Base-by-base conservation (phyloP, 2,113 vertebrate genomes). In the Dicrurus megarhynchus region DNA sequence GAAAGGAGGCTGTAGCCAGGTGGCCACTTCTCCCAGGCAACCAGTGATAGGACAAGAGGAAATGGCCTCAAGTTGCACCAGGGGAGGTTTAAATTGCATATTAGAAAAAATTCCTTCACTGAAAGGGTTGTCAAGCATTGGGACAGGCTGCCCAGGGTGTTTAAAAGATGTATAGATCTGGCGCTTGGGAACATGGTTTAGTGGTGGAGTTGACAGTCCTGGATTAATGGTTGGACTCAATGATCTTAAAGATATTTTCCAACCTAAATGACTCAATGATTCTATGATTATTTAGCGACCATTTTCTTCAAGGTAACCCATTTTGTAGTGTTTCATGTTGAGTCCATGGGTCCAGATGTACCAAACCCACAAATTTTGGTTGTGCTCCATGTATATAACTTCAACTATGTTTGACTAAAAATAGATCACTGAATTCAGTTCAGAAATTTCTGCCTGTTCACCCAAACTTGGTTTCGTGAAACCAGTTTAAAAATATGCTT, bases 381-480 rank as follows among this genome's bases (percentile, higher is more conserved):
- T 69, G 19, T 69, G 35, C 50, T 67, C 64, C 42, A 28, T 55
- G 17, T 57, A 23, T 53, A 28, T 57, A 0, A 3, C 42, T 86
- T 91, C 49, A 78, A 32, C 28, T 30, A 11, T 18, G n/a, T 84
- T 63, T 87, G 49, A 63, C 74, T 96, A 78, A 92, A 92, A 55
- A 55, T 67, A 82, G 52, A 85, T 55, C 7, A 63, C 14, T 87
- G 39, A 93, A 70, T 82, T 76, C 18, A 39, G 30, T 82, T 90
- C 35, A 79, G 60, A 93, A 79, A 93, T 52, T 90, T 92, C 52
- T 85, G 39, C 35, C 59, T 87, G 24, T 84, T 93, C 42, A 86
- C 52, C 27, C 44, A 71, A 92, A 76, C 30, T 55, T 47, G 47
- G 22, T 16, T 57, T 64, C 9, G 13, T 68, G 44, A 89, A 89